Base-by-base conservation (phyloP, 2,113 vertebrate genomes). In the Zapus hudsonius region DNA sequence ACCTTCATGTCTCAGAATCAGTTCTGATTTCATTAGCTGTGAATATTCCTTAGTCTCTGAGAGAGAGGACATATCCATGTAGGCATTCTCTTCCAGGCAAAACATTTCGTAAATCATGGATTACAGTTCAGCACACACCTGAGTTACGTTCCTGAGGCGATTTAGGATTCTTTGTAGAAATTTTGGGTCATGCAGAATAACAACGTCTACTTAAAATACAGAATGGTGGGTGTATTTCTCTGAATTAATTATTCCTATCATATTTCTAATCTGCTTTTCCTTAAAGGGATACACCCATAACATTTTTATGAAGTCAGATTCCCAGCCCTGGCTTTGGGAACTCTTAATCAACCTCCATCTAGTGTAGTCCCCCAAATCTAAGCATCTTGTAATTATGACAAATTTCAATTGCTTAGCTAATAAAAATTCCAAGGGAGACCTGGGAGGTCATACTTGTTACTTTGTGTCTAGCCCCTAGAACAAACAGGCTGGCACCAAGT, bases 131-230 rank as follows among this genome's bases (percentile, higher is more conserved):
- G 1, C 64, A 47, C 3, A 38, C 5, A 27, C 61, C 75, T 31
- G 31, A 84, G 90, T 79, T 31, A 81, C 55, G 29, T 85, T 31
- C 52, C 33, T 33, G 22, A 86, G 52, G 13, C 31, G 81, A 91
- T 27, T 74, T 23, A 75, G 69, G 38, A 52, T 80, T 95, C 36
- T 69, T 89, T 64, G 44, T 42, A 89, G 70, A 87, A 82, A 90
- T 92, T 89, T 59, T 78, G 40, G 83, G 69, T 89, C 78, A 82
- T 29, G 31, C 57, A 69, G 73, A 81, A 87, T 92, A 84, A 59
- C 38, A 82, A 22, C 20, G n/a, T 93, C 47, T 73, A 66, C n/a
- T 40, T 93, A 84, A 86, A 89, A 79, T 74, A 47, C 74, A 85
- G 66, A 87, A 61, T 20, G n/a, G 27, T 87, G 63, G n/a, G 36